Conservation (phyloP, 2,113 vertebrate genomes). For the Prochilodus magdalenae region DNA sequence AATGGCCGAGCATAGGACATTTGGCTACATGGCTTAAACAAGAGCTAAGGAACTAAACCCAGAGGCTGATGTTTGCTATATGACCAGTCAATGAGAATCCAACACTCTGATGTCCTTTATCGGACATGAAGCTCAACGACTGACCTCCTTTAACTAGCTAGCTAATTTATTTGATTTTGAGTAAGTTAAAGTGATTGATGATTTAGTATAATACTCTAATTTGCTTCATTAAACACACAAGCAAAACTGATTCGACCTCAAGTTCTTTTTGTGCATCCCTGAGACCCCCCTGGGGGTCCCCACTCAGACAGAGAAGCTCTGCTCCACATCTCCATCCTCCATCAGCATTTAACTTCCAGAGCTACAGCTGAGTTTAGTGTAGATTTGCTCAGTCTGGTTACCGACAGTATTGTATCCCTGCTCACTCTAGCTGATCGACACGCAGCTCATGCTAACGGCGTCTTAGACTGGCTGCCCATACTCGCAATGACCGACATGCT, state of each 20-base stretch:
- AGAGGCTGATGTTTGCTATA: no score
- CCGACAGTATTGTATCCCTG: conserved; percentile 17
- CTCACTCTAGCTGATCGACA: conserved; percentile 51
- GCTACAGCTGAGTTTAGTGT: conserved; percentile 18
- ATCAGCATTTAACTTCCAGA: background rate
- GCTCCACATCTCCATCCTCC: background rate
- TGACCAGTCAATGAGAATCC: background rate
- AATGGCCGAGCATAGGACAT: no score
- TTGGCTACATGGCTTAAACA: no score
- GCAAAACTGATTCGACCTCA: no score
- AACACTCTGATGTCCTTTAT: background rate
- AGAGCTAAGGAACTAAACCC: no score
- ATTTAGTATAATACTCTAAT: no score
- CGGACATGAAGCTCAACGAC: background rate
- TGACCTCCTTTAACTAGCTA: no score
- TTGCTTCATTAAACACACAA: no score
- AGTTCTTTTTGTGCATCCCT: no score
- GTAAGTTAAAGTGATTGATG: no score
- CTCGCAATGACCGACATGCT: conserved; percentile 68
- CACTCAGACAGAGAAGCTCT: background rate
- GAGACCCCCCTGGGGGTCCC: no score
- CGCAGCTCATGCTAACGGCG: conserved; percentile 52
- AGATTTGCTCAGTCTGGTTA: conserved; percentile 13
- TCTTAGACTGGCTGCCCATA: conserved; percentile 36
- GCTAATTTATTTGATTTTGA: background rate